Evolutionary conservation across 1,140 invertebrate species (phyloP), one percentile per base, ranked within the genome.

Genomic region (Daktulosphaira vitifoliae): DNA sequence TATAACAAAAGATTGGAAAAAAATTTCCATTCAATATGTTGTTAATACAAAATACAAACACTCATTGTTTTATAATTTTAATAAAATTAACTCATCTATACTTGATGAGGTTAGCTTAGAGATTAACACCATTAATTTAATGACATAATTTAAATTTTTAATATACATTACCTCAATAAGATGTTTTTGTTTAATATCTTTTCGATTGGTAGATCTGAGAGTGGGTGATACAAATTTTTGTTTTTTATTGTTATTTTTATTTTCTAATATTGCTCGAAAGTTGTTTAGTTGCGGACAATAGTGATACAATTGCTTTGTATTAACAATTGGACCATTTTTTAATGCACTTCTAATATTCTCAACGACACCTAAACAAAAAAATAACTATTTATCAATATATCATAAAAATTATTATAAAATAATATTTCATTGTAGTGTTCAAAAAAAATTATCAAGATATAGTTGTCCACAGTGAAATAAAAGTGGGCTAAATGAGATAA

Each of bases 201-300:
- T 62, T 62, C 6, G 25, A 20, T 25, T 20, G 6, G 42, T 6
- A 18, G 44, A 22, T 7, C 56, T 62, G 4, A 62, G 15, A 8
- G 13, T 46, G 18, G 56, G 56, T 0, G 56, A 62, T 3, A 48
- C 11, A 33, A 62, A 62, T 33, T 62, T 62, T 7, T 46, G 42
- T 6, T 62, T 62, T 62, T 62, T 62, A 62, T 22, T 46, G 23
- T 29, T 48, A 33, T 29, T 42, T 29, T 62, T 62, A 62, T 11
- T 20, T 33, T 62, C 42, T 22, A 62, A 33, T 33, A 62, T 46
- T 20, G 25, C 29, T 15, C 56, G 42, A 33, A 29, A 62, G 3
- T 62, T 62, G 29, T 62, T 62, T 20, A 62, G 16, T 4, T 62
- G 56, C 1, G 56, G 56, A 22, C 42, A 62, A 62, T 62, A 62